phyloP scores from a whole-genome alignment of 2,888 invertebrate species.

The Schrankia costaestrigalis region DNA sequence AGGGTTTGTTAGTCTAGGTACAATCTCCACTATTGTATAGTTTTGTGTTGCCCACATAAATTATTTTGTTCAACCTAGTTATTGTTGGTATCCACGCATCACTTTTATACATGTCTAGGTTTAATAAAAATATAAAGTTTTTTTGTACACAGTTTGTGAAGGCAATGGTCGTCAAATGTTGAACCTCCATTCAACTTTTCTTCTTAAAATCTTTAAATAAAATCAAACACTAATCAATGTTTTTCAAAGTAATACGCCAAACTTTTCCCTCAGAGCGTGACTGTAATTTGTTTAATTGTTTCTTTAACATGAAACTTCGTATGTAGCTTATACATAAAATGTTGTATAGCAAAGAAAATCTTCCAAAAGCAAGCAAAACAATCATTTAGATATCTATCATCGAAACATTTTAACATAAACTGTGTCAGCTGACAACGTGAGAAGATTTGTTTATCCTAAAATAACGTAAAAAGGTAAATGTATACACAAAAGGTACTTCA shows the following conservation, averaged over 20 bases:
- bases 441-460: constrained; percentile 9
- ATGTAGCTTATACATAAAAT: background rate
- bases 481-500: constrained; percentile 6
- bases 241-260: no score
- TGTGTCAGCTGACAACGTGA: constrained; percentile 2
- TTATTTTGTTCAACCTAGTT: constrained; percentile 7
- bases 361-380: background rate
- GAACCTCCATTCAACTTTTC: no score
- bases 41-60: constrained; percentile 4
- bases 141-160: no score
- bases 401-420: background rate
- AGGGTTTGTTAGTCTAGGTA: constrained; percentile 9
- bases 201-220: no score
- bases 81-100: constrained; percentile 19
- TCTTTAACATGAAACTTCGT: no score
- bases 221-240: no score
- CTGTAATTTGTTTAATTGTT: no score
- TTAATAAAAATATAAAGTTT: no score
- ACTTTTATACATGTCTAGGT: constrained; percentile 3
- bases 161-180: no score
- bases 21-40: constrained; percentile 2
- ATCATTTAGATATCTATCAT: constrained; percentile 3
- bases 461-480: constrained; percentile 3
- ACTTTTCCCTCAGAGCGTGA: no score
- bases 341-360: background rate